Base-by-base conservation (phyloP, 2,113 vertebrate genomes). In the Papio anubis region DNA sequence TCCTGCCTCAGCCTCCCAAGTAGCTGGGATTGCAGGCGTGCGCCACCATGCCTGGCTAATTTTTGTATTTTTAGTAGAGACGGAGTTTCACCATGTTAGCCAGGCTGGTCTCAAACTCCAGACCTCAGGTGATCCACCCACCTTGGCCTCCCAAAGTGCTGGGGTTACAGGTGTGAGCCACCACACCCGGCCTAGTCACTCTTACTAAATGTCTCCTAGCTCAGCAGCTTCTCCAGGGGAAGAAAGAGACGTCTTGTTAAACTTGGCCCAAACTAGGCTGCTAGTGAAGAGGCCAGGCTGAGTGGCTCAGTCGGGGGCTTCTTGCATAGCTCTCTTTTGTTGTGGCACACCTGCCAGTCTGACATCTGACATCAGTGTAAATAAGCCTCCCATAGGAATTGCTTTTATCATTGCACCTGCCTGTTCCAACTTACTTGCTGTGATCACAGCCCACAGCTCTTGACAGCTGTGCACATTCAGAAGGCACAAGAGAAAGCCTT, bases 391-490 rank as follows among this genome's bases (percentile, higher is more conserved):
- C 78, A 0, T 0, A 20, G 75, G 94, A 59, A 75, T 38, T 16
- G 75, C 85, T 88, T 97, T 93, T 93, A 91, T 93, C 79, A 25
- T 2, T 6, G 20, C 83, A 73, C 89, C 96, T 98, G 95, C 30
- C 38, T 8, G 38, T 35, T 87, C 59, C 76, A 76, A 45, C 82
- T 48, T 32, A 35, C 68, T 75, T 21, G n/a, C 91, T 73, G 50
- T 61, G 96, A 38, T 68, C 92, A 85, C 92, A 86, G 75, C 80
- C 79, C 3, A 6, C 0, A 32, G 81, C 55, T 68, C 64, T 30
- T 82, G 82, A 59, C 0, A 3, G 52, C 87, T 75, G 50, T 50
- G 75, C 48, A 32, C 3, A 18, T 18, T 48, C 16, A 4, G 17
- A 88, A 93, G 81, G 30, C 50, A 81, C 79, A 96, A 87, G 92